Base-by-base conservation (phyloP, 2,113 vertebrate species). In the Butorides virescens region DNA sequence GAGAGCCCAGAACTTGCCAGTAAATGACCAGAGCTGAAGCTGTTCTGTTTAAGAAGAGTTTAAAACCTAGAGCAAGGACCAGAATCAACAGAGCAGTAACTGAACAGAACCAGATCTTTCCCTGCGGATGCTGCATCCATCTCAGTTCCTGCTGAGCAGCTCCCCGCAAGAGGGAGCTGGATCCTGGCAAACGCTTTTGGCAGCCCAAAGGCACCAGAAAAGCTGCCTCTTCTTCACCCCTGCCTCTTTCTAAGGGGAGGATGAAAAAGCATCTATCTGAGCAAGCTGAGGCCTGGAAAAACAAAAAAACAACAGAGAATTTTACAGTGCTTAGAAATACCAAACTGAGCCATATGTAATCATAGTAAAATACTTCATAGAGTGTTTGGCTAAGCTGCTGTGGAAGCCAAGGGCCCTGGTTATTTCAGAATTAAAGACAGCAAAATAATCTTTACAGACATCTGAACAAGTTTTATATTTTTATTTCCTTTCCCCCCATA, bases 91-190 rank as follows among this genome's bases (percentile, higher is more conserved):
- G 34, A 37, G 34, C 6, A 13, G 37, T 37, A 36, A 26, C 50
- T 44, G 50, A 1, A 44, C 19, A 17, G 67, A 73, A 50, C 4
- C 46, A 6, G 27, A 20, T 32, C 13, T 21, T 18, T 53, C 46
- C 20, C 23, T 23, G 42, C 0, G 3, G 59, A 14, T 65, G 49
- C 56, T 47, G 26, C 26, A 29, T 32, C 49, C 20, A 0, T 17
- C 17, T 72, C 62, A 5, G 62, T 7, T 36, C 26, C 29, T 16
- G 23, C 44, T 26, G 16, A 0, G 0, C 83, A 15, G 66, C 66
- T 88, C 26, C 49, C 86, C 68, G 4, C 68, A 53, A 76, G 92
- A 92, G 93, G 93, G 93, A 91, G 93, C 79, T 15, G 68, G 55
- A 58, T 50, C 37, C 83, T 34, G 84, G 20, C 2, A 2, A 56